These are phyloP conservation scores for Apostichopus leukothele DNA, from an alignment of 53 echinoderm and acorn worm species.

Conservation along the genomic window DNA sequence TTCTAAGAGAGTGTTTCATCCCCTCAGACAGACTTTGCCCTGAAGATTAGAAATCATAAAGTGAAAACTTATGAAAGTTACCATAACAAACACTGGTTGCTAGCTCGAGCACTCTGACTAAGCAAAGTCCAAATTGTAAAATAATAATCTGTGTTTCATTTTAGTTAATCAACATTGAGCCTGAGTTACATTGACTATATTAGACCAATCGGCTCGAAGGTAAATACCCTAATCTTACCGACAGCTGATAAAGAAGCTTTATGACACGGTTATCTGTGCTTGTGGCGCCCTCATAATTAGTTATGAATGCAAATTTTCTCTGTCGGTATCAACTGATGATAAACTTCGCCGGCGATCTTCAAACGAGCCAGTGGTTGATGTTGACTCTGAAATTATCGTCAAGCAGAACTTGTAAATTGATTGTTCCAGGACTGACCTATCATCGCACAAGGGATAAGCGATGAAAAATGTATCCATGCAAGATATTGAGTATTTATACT, in stretches of 20 bases:
- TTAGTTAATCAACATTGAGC: background rate
- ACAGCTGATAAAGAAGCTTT: constrained; percentile 22
- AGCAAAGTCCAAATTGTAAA: background rate
- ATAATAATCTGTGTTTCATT: background rate
- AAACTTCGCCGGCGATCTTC: background rate
- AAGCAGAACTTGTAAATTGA: constrained; percentile 14
- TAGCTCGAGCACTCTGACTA: no score
- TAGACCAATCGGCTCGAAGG: no score
- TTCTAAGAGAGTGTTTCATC: no score
- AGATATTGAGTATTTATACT: background rate
- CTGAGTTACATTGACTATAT: background rate
- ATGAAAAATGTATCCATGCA: background rate
- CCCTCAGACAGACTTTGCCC: no score
- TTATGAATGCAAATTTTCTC: constrained; percentile 5
- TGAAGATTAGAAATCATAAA: no score
- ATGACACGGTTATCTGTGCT: background rate
- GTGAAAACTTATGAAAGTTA: no score
- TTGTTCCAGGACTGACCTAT: background rate
- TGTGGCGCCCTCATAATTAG: constrained; percentile 9
- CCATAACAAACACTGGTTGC: no score
- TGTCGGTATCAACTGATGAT: constrained; percentile 12
- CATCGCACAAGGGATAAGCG: background rate
- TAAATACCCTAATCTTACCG: background rate
- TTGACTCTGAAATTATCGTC: background rate
- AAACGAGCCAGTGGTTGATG: background rate